phyloP scores from a whole-genome alignment of 2,888 invertebrate genomes.

The Megalurothrips usitatus region DNA sequence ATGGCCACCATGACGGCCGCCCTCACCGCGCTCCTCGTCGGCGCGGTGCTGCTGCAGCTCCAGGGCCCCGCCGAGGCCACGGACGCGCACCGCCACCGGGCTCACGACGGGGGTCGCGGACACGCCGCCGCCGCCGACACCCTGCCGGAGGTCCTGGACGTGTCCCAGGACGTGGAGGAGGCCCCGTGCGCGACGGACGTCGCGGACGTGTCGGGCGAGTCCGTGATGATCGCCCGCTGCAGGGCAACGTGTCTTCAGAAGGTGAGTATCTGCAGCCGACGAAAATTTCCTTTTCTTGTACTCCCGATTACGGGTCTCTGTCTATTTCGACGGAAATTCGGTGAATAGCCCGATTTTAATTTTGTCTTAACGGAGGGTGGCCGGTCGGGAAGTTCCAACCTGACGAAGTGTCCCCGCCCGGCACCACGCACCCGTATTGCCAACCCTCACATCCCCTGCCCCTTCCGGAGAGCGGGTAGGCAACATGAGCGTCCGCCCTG shows the following conservation, averaged over 20 bases:
- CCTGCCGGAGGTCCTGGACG: not conserved
- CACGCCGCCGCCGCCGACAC: not conserved
- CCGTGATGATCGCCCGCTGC: slow-evolving; percentile 13
- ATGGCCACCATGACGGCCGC: not conserved
- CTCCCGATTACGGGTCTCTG: too few relatives aligned
- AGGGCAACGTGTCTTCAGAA: not conserved
- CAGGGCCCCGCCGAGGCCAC: not conserved
- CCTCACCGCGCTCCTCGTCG: not conserved
- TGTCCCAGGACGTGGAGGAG: not conserved
- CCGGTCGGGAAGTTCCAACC: too few relatives aligned
- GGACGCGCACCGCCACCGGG: not conserved
- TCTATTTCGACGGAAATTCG: too few relatives aligned
- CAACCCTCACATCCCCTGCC: too few relatives aligned
- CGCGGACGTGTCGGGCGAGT: slow-evolving; percentile 4
- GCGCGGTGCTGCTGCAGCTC: not conserved
- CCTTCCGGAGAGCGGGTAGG: too few relatives aligned
- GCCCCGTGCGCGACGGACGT: not conserved
- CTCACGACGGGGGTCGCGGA: not conserved
- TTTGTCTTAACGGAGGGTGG: too few relatives aligned
- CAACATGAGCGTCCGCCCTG: too few relatives aligned
- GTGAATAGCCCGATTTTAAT: too few relatives aligned
- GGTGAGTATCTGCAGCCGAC: not conserved
- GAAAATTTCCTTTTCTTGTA: too few relatives aligned
- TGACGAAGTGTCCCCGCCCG: too few relatives aligned
- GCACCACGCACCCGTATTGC: too few relatives aligned